Evolutionary conservation across 2,113 vertebrate species (phyloP), one percentile per base, ranked within the genome.

Genomic region (Myocastor coypus): DNA sequence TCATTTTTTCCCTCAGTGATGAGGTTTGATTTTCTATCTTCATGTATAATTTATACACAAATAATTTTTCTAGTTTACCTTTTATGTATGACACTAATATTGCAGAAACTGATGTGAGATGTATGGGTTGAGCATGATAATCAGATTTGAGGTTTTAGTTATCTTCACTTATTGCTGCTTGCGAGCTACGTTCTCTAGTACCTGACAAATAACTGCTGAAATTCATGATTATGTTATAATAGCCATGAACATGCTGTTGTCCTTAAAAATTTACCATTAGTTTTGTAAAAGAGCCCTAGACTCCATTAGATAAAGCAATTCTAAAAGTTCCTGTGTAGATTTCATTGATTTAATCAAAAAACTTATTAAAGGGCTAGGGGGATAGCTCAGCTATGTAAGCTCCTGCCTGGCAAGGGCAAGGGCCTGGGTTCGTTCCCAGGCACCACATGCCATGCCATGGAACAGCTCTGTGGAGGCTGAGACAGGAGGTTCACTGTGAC

Each of bases 1-100:
- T 71, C 61, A 42, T 32, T 52, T 91, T 83, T 30, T 89, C 89
- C 85, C 83, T 59, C 4, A 83, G 9, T 69, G 52, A 24, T 52
- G 37, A 95, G 4, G 26, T 81, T 10, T 85, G 34, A 61, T 88
- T 97, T 85, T 97, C 55, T 78, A 88, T 92, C 59, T 92, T 42
- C 84, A 8, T 37, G 52, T 10, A 68, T 50, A 40, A 1, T 95
- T 94, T 88, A 63, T 63, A 59, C 61, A 75, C 73, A 59, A n/a
- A 68, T 80, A 59, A 83, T 73, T 77, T 71, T 92, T 37, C 87
- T 87, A 61, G 64, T 78, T 83, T 6, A 40, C 14, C 40, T 92
- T 92, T 92, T 50, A 37, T 83, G 8, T 94, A 34, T 94, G 19
- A 20, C 66, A 75, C 40, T 92, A 88, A 83, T 68, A 80, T 89